Evolutionary conservation across 2,797 vertebrate species (phyloP).

Genomic region (Spea hammondii): DNA sequence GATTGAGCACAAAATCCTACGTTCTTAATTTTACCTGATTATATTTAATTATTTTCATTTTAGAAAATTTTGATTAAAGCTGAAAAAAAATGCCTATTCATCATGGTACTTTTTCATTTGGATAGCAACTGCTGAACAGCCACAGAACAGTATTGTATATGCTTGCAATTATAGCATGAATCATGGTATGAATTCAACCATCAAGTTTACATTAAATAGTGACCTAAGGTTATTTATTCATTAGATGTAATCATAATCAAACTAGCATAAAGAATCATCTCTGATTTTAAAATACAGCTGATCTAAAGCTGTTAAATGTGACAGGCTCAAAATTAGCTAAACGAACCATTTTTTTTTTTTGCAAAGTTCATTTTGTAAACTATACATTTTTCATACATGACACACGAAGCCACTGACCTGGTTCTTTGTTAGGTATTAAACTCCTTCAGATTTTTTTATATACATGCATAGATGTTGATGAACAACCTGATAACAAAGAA

Average conservation of each 20-base stretch:
- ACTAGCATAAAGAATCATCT: constrained; percentile 37
- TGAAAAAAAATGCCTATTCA: constrained; percentile 39
- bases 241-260: constrained; percentile 42
- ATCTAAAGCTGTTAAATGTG: constrained; percentile 40
- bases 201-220: constrained; percentile 51
- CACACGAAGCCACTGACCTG: no score
- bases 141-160: constrained; percentile 38
- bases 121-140: constrained; percentile 35
- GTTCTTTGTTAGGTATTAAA: no score
- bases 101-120: constrained; percentile 35
- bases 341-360: background rate
- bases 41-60: constrained; percentile 41
- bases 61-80: constrained; percentile 35
- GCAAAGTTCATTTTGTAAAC: no score
- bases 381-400: no score
- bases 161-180: constrained; percentile 44
- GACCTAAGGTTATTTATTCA: constrained; percentile 42
- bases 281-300: constrained; percentile 39
- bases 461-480: no score
- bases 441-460: no score
- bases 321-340: background rate
- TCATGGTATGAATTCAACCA: constrained; percentile 48
- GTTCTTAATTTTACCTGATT: constrained; percentile 36
- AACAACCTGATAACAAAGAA: no score
- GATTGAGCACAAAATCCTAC: background rate